Conservation (phyloP, 2,888 invertebrate genomes). For the Lepidocyrtinus sp. region DNA sequence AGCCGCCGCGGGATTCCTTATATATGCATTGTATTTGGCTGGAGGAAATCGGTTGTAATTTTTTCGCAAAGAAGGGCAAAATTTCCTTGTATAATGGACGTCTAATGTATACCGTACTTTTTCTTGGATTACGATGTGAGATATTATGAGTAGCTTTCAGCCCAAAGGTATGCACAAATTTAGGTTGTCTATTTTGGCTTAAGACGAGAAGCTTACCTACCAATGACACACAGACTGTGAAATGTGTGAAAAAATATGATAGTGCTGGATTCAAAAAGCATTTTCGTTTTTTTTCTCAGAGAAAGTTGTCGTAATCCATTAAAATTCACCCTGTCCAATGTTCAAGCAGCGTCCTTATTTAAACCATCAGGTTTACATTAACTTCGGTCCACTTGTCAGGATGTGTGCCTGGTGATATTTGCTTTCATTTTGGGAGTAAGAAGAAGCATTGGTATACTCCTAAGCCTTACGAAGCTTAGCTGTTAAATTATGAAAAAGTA, state of each 20-base stretch:
- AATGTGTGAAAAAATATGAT: no score
- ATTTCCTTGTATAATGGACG: neutral
- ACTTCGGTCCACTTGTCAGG: neutral
- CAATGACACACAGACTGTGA: neutral
- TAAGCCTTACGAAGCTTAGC: no score
- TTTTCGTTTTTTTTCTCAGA: slow-evolving; percentile 25
- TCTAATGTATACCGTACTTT: neutral
- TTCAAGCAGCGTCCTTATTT: no score
- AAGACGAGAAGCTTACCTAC: neutral
- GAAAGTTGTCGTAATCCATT: slow-evolving; percentile 33
- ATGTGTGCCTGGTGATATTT: no score
- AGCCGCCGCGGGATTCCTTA: neutral
- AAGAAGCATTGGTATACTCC: no score
- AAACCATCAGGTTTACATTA: no score
- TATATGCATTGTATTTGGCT: neutral
- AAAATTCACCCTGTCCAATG: no score
- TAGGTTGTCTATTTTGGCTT: neutral
- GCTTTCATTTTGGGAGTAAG: neutral
- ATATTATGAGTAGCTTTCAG: no score
- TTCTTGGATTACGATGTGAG: neutral
- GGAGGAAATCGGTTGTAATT: slow-evolving; percentile 2
- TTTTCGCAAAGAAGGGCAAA: neutral
- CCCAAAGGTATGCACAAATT: neutral
- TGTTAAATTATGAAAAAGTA: no score
- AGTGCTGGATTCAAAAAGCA: no score